Base-by-base conservation (phyloP, 2,888 invertebrate genomes). In the Morpho helenor region DNA sequence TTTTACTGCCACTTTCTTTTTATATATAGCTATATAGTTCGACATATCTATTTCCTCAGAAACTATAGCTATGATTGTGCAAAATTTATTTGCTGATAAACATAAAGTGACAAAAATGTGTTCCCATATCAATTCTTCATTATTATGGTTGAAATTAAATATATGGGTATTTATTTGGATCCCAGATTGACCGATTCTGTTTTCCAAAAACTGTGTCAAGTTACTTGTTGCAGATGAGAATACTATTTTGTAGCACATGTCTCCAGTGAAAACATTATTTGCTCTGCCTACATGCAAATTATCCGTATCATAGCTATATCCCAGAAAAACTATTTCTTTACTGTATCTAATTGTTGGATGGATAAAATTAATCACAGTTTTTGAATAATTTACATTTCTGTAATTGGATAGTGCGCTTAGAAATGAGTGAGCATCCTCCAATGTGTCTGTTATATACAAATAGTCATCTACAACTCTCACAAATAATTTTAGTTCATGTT, bases 401-500 rank as follows among this genome's bases (percentile, higher is more conserved):
- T 85, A 87, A 63, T 79, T 82, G 23, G 79, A 72, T 43, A 91
- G 68, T 9, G 84, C 75, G 44, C 76, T 66, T 43, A 91, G 69
- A 76, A 91, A 91, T 8, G 60, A 64, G 56, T 72, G 62, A 7
- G 87, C 89, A 66, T 83, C 80, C 7, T 79, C 66, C 55, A 86
- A 65, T n/a, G 82, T 79, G 45, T 88, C 80, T 44, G 89, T 89
- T 1, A 91, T 74, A 63, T 85, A 91, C 45, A 91, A 73, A 67
- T 91, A 91, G 67, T 91, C 91, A 72, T 91, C 91, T 5, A 91
- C 91, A 62, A 86, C 79, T 74, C 91, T 74, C 7, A 74, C 71
- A 66, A 91, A 88, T 9, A 89, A 64, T 66, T 76, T 80, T 1
- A 87, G 61, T 57, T 73, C 62, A 60, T 73, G 61, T 45, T 73